Percentiles rank a stretch among this genome's conserved stretches.
These are phyloP conservation scores for Peucedramus taeniatus DNA, from an alignment of 2,113 vertebrate species.

Conservation along the genomic window DNA sequence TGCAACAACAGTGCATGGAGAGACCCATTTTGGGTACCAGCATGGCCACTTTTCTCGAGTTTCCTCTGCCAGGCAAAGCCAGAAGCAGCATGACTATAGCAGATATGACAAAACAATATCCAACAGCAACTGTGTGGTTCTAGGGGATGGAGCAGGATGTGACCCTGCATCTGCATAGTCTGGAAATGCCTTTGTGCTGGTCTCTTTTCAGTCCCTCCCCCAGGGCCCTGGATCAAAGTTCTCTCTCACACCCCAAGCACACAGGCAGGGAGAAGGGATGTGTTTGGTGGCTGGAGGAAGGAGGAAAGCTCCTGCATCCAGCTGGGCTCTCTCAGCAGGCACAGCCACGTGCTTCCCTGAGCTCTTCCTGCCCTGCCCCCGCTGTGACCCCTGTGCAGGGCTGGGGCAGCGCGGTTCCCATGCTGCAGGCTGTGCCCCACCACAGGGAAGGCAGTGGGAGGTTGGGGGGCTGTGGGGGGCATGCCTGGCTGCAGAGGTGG, in stretches of 20 bases:
- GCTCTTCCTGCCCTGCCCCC: not conserved
- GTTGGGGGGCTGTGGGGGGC: not conserved
- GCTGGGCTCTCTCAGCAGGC: not conserved
- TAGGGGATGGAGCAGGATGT: not conserved
- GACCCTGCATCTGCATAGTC: not conserved
- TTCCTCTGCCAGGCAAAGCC: not conserved
- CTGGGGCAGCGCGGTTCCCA: not conserved
- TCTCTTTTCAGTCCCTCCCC: not conserved
- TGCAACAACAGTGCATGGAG: not conserved
- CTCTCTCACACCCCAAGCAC: fast-evolving
- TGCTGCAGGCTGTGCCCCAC: not conserved
- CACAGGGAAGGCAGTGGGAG: not conserved
- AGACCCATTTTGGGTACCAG: not conserved
- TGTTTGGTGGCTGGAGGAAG: not conserved
- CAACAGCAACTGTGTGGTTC: not conserved
- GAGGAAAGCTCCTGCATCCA: not conserved
- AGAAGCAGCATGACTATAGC: not conserved
- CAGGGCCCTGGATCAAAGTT: slow-evolving; percentile 31
- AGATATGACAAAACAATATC: not conserved
- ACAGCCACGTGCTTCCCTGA: not conserved
- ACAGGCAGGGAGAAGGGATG: not conserved
- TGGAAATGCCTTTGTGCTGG: not conserved
- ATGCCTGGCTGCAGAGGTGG: fast-evolving
- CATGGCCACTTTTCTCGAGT: not conserved
- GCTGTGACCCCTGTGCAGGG: not conserved